These are phyloP conservation scores for Crotalus helleri DNA, from an alignment of 2,113 vertebrate species.

Conservation along the genomic window DNA sequence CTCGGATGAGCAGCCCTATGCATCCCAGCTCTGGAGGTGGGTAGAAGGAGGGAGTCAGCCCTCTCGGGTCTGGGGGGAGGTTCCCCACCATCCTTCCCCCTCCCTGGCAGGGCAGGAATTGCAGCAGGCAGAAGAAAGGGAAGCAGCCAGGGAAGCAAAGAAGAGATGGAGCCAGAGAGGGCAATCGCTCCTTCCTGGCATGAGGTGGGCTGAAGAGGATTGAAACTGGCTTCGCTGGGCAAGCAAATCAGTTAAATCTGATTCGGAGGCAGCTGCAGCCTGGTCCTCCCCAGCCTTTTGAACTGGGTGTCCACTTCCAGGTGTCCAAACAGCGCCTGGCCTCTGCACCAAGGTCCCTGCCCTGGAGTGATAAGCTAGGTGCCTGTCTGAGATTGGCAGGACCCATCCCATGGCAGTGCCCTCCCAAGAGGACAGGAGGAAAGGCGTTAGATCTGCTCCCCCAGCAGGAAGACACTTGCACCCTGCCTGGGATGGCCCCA, in stretches of 20 bases:
- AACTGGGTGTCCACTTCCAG: background rate
- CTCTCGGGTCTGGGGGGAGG: too few relatives aligned
- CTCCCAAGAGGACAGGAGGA: too few relatives aligned
- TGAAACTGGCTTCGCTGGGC: background rate
- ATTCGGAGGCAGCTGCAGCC: background rate
- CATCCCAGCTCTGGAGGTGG: conserved; percentile 81
- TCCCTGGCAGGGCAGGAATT: background rate
- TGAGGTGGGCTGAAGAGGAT: background rate
- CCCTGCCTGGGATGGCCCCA: too few relatives aligned
- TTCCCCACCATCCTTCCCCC: background rate
- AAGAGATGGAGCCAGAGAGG: background rate
- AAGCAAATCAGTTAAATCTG: background rate
- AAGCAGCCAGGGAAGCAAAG: too few relatives aligned
- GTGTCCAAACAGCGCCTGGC: too few relatives aligned
- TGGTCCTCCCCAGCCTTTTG: too few relatives aligned
- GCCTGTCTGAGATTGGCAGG: too few relatives aligned
- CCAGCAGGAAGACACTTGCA: background rate
- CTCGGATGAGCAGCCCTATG: conserved; percentile 92
- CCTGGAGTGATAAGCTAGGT: background rate
- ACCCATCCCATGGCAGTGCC: background rate
- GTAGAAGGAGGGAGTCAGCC: background rate
- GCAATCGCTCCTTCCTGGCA: background rate
- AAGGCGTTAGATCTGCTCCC: background rate
- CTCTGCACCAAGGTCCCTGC: background rate
- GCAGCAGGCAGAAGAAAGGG: background rate